Base-by-base conservation (phyloP, 2,888 invertebrate genomes). In the Geophilus truncorum region DNA sequence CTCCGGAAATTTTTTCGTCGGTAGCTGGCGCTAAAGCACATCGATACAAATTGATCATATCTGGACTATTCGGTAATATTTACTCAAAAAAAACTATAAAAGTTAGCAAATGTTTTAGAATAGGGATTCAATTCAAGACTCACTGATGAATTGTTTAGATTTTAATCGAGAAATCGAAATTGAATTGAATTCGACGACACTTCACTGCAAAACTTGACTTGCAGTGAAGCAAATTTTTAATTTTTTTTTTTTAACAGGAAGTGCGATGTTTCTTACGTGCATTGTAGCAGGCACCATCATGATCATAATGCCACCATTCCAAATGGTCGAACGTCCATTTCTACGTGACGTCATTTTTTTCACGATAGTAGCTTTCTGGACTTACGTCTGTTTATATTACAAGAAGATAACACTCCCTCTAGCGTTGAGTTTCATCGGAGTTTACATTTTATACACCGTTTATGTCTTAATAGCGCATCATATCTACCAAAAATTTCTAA, bases 1-100 rank as follows among this genome's bases (percentile, higher is more conserved):
- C 92, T 0, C 91, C 92, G 3, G 92, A 92, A 85, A 88, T 92
- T 80, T 91, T 92, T 84, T 90, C 91, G 10, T 89, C 90, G 10
- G 85, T 92, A 23, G 90, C 90, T 62, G 88, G 89, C 6, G 88
- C 89, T 30, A 86, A 87, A 15, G 83, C 83, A 77, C 82, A 82
- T 1, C 83, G 84, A 10, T 85, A 87, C 9, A 86, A 86, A 62
- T 84, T 88, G 10, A 87, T 87, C n/a, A 84, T 88, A 76, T 86
- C 87, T 12, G 86, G 86, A 81, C 83, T 88, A 3, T 85, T 88
- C 45, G 88, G 88, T 84, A 80, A 62, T 78, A 10, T 23, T 15
- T 7, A 30, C 32, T 23, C 9, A 30, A 30, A 30, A 9, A 30
- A 28, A 30, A 30, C 25, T 30, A n/a, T 23, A 5, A 62, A 62